These are phyloP conservation scores for Trilocha varians DNA, from an alignment of 2,888 invertebrate genomes.

Conservation along the genomic window DNA sequence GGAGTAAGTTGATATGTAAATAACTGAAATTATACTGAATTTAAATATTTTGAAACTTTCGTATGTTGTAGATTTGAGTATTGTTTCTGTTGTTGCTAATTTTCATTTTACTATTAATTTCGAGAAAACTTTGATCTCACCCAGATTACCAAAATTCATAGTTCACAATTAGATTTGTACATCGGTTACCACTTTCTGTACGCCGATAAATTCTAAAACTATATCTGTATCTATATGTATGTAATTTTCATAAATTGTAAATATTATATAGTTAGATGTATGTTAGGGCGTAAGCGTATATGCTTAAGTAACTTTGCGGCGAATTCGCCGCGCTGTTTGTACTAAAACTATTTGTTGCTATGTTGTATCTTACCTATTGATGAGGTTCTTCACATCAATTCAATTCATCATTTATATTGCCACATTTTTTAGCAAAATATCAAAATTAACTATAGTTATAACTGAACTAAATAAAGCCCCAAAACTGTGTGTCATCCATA, in stretches of 20 bases:
- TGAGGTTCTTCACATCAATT: too few species aligned
- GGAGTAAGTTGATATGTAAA: too few species aligned
- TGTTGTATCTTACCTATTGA: not conserved
- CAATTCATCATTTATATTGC: too few species aligned
- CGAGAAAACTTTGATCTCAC: conserved; percentile 50
- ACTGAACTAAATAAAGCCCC: too few species aligned
- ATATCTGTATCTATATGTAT: conserved; percentile 14
- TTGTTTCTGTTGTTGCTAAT: not conserved
- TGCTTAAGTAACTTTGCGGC: not conserved
- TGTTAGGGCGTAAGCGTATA: not conserved
- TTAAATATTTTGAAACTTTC: not conserved
- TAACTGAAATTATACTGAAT: not conserved
- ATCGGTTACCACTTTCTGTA: conserved; percentile 34
- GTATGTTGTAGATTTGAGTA: not conserved
- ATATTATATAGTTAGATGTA: not conserved
- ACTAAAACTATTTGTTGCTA: conserved; percentile 5
- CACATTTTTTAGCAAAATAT: too few species aligned
- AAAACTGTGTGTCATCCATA: too few species aligned
- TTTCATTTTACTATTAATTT: not conserved
- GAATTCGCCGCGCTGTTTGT: conserved; percentile 1
- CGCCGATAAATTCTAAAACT: not conserved
- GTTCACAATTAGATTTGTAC: conserved; percentile 20
- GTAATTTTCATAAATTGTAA: conserved; percentile 8
- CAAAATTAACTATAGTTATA: too few species aligned
- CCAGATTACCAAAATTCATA: conserved; percentile 51